Evolutionary conservation across 2,888 invertebrate genomes (phyloP).

Genomic region (Drosophila picticornis): DNA sequence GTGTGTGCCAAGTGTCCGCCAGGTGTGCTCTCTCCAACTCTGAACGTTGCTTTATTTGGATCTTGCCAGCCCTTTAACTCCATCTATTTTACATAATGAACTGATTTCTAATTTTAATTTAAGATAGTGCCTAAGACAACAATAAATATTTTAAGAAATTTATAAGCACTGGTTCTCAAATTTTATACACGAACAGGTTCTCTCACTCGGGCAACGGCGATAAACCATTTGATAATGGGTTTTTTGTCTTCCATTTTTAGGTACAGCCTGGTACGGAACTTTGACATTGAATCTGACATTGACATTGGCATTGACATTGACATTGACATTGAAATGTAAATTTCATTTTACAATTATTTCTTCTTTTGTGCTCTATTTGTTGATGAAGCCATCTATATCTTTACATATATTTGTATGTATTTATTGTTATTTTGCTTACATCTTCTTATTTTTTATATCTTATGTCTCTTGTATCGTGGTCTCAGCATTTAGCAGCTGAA

Average conservation of each 20-base stretch:
- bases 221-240: background rate
- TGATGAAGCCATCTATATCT: background rate
- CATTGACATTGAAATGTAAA: constrained; percentile 41
- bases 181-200: background rate
- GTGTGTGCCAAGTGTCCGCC: background rate
- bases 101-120: constrained; percentile 73
- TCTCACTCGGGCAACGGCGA: background rate
- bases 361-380: background rate
- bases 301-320: constrained; percentile 50
- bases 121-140: constrained; percentile 62
- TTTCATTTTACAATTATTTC: constrained; percentile 21
- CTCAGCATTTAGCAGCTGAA: background rate
- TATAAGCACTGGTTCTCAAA: constrained; percentile 4
- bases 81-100: constrained; percentile 55
- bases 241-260: background rate
- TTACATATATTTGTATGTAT: background rate
- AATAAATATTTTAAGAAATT: constrained; percentile 49
- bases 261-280: constrained; percentile 2
- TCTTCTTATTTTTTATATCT: constrained; percentile 4
- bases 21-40: background rate
- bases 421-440: background rate
- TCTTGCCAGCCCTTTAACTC: constrained; percentile 20
- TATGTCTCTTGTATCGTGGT: background rate
- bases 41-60: constrained; percentile 25
- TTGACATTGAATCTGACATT: constrained; percentile 40